A percentile compares a stretch with the other conserved stretches of the same genome.
phyloP scores from a whole-genome alignment of 2,113 vertebrate species.

The Hippoglossus stenolepis region DNA sequence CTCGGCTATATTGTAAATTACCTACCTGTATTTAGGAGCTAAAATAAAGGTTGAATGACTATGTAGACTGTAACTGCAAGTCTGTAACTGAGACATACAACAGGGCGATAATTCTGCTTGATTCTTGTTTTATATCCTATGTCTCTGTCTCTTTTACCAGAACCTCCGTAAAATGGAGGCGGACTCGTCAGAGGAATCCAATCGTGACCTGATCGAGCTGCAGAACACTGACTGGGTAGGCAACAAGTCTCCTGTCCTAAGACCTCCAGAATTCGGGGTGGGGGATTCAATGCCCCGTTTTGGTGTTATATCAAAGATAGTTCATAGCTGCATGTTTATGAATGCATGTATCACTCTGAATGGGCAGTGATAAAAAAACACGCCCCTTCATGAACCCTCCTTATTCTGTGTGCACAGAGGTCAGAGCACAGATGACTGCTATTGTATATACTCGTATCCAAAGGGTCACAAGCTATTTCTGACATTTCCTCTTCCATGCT shows the following conservation, averaged over 20 bases:
- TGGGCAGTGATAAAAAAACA: too few relatives aligned
- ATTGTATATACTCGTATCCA: neutral
- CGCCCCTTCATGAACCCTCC: too few relatives aligned
- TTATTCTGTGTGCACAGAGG: slow-evolving; percentile 5
- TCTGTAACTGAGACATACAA: too few relatives aligned
- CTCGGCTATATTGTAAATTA: neutral
- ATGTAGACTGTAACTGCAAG: neutral
- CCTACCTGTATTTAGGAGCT: neutral
- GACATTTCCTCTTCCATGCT: neutral
- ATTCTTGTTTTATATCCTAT: neutral
- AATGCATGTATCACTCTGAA: slow-evolving; percentile 8
- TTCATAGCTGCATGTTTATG: neutral
- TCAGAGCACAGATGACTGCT: slow-evolving; percentile 5
- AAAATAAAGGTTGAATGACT: neutral
- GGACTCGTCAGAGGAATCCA: slow-evolving; percentile 80
- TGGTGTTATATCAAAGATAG: too few relatives aligned
- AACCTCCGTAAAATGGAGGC: slow-evolving; percentile 95
- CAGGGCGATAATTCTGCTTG: too few relatives aligned
- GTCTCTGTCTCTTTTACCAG: slow-evolving; percentile 73
- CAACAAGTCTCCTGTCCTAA: neutral
- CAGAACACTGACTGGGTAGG: slow-evolving; percentile 97
- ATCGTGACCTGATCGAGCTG: slow-evolving; percentile 90
- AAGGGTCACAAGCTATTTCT: neutral
- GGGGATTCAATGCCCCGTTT: too few relatives aligned
- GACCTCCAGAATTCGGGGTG: too few relatives aligned